These are phyloP conservation scores for Pseudomyrmex flavicornis DNA, from an alignment of 1,140 invertebrate species.

Conservation along the genomic window DNA sequence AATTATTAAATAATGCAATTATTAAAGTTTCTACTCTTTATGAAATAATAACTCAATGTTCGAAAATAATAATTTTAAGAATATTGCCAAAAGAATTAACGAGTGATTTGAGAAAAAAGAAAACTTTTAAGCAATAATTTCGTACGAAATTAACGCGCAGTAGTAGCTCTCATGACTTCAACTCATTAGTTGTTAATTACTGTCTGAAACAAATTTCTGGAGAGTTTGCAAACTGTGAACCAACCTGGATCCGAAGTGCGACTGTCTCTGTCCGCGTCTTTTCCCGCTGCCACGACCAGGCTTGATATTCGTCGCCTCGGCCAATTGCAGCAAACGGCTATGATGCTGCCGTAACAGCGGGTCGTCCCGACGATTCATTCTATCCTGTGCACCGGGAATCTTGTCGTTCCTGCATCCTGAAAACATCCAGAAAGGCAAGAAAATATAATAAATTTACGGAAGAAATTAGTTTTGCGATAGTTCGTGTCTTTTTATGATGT, in stretches of 20 bases:
- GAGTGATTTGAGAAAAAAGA: no score
- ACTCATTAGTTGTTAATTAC: background rate
- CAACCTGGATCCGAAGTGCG: slow-evolving; percentile 78
- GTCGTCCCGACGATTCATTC: slow-evolving; percentile 83
- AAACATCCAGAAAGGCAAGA: slow-evolving; percentile 48
- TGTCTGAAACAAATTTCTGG: background rate
- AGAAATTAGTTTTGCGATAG: background rate
- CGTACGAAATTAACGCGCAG: no score
- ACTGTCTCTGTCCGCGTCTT: slow-evolving; percentile 78
- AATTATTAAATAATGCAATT: no score
- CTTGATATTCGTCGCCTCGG: slow-evolving; percentile 82
- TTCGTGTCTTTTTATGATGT: background rate
- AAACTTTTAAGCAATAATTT: no score
- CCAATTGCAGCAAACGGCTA: slow-evolving; percentile 82
- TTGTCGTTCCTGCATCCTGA: slow-evolving; percentile 75
- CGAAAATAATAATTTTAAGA: no score
- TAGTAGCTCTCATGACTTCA: no score
- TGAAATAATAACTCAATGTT: no score
- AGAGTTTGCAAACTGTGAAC: slow-evolving; percentile 17
- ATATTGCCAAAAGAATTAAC: no score
- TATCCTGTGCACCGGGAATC: slow-evolving; percentile 75
- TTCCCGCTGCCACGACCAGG: slow-evolving; percentile 81
- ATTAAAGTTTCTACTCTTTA: no score
- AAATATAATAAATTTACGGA: background rate
- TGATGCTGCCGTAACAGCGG: slow-evolving; percentile 83